Conservation (phyloP, 1,140 invertebrate genomes). For the Pogonomyrmex barbatus region DNA sequence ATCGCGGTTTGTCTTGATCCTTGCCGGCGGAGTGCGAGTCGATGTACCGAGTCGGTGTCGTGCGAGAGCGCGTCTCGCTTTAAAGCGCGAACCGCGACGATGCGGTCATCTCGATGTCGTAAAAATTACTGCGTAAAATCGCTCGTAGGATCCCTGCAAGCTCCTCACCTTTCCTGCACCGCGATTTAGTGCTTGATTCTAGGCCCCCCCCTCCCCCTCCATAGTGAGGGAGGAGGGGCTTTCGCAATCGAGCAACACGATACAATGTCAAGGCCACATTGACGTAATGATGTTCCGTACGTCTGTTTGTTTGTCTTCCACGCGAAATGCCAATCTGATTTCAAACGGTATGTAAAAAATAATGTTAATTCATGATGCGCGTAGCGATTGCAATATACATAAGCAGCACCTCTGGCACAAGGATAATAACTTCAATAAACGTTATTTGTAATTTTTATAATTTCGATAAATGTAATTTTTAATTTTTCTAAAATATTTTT, state of each 20-base stretch:
- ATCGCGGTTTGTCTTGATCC: constrained; percentile 58
- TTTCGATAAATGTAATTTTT: no score
- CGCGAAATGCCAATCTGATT: background rate
- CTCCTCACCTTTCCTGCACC: constrained; percentile 68
- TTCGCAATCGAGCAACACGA: constrained; percentile 31
- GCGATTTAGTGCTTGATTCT: constrained; percentile 57
- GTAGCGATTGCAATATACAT: background rate
- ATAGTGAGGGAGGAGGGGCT: constrained; percentile 32
- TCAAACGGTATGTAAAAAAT: background rate
- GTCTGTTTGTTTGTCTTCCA: background rate
- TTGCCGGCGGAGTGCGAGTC: background rate
- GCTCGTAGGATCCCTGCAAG: constrained; percentile 49
- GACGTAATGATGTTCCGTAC: constrained; percentile 43
- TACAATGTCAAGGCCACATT: constrained; percentile 67
- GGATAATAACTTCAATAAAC: background rate
- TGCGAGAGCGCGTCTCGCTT: background rate
- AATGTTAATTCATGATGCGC: background rate
- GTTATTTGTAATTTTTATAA: background rate
- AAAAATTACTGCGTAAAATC: constrained; percentile 83
- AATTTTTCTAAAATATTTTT: background rate
- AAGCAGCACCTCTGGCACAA: background rate
- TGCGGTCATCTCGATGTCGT: constrained; percentile 66
- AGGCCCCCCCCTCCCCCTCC: background rate
- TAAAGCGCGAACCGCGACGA: constrained; percentile 35
- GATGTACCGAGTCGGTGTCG: background rate